These are phyloP conservation scores for Zosterops hypoxanthus DNA, from an alignment of 2,113 vertebrate genomes.

Conservation along the genomic window DNA sequence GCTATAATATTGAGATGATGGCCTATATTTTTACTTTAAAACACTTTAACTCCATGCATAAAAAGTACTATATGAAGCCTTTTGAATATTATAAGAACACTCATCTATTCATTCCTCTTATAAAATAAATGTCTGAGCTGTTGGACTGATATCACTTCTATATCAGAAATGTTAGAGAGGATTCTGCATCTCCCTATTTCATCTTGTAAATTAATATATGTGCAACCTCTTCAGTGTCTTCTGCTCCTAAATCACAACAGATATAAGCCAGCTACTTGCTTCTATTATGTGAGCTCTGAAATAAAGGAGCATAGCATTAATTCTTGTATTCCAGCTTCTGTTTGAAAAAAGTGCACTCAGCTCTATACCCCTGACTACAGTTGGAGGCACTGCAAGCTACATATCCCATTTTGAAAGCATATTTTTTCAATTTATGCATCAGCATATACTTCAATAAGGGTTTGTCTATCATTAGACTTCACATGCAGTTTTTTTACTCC, in stretches of 20 bases:
- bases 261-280: background rate
- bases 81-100: conserved; percentile 17
- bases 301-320: background rate
- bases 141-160: background rate
- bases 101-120: background rate
- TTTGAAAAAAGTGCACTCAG: background rate
- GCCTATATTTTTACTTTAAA: conserved; percentile 33
- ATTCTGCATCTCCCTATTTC: background rate
- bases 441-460: background rate
- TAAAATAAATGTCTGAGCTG: background rate
- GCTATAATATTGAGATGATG: background rate
- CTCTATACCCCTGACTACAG: background rate
- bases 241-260: conserved; percentile 10
- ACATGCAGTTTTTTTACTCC: background rate
- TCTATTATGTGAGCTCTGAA: background rate
- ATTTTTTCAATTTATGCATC: background rate
- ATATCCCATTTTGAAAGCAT: background rate
- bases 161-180: background rate
- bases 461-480: background rate
- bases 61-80: background rate
- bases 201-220: background rate
- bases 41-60: background rate
- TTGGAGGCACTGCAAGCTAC: background rate
- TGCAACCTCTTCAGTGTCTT: background rate
- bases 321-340: background rate